Evolutionary conservation across 1,140 invertebrate species (phyloP).

Genomic region (Bombus difficillimus): DNA sequence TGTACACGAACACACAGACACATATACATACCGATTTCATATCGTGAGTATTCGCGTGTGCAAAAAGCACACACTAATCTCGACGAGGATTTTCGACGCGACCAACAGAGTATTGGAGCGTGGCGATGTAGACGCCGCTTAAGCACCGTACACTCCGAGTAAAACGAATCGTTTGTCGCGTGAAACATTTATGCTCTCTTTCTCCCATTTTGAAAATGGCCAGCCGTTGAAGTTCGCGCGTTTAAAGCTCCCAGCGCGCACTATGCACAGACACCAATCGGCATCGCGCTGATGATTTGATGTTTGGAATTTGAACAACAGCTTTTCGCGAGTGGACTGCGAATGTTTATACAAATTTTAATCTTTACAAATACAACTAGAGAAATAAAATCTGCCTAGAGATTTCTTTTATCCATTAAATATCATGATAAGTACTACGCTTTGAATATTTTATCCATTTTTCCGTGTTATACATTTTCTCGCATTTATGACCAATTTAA

Average conservation of each 20-base stretch:
- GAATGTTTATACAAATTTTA: no score
- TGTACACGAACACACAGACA: not conserved
- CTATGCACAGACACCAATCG: no score
- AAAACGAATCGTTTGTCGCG: slow-evolving; percentile 58
- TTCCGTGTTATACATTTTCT: no score
- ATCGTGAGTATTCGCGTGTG: not conserved
- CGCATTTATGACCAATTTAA: no score
- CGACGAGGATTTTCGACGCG: not conserved
- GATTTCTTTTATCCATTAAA: no score
- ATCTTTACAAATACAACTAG: no score
- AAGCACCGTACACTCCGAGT: slow-evolving; percentile 29
- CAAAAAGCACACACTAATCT: not conserved
- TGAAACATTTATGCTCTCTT: slow-evolving; percentile 50
- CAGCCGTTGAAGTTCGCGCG: not conserved
- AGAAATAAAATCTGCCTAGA: no score
- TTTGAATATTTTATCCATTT: no score
- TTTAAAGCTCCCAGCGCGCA: not conserved
- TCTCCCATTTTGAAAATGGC: not conserved
- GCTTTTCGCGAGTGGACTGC: no score
- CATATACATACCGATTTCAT: not conserved
- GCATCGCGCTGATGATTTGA: no score
- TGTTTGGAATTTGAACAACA: no score
- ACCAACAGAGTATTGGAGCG: not conserved
- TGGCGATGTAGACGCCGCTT: slow-evolving; percentile 11
- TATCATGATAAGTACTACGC: no score